Evolutionary conservation across 2,888 invertebrate species (phyloP).

Genomic region (Spatulosminthurus flaviceps): DNA sequence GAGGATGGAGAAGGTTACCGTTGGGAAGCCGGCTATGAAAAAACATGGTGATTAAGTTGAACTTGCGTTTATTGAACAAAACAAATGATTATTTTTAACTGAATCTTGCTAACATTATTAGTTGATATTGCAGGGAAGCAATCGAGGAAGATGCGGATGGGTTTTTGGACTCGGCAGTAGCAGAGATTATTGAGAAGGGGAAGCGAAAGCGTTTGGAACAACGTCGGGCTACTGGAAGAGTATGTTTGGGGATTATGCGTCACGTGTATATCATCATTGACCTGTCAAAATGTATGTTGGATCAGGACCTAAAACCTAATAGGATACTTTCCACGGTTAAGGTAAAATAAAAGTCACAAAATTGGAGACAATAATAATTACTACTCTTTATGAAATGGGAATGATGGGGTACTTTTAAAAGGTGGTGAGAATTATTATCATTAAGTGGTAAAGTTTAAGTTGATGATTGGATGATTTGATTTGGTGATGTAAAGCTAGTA

Average conservation of each 20-base stretch:
- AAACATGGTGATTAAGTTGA: slow-evolving; percentile 77
- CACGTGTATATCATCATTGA: slow-evolving; percentile 92
- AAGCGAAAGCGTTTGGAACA: slow-evolving; percentile 80
- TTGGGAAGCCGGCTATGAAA: slow-evolving; percentile 95
- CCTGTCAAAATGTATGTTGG: slow-evolving; percentile 92
- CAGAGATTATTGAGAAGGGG: slow-evolving; percentile 89
- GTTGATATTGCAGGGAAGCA: slow-evolving; percentile 77
- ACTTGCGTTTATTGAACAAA: not conserved
- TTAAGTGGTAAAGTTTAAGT: too few species aligned
- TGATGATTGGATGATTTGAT: too few species aligned
- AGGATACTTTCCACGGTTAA: slow-evolving; percentile 86
- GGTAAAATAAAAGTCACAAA: too few species aligned
- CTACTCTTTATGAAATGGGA: too few species aligned
- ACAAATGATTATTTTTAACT: not conserved
- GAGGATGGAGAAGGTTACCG: slow-evolving; percentile 90
- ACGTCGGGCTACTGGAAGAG: slow-evolving; percentile 73
- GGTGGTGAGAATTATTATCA: too few species aligned
- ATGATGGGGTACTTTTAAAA: too few species aligned
- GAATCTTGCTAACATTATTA: not conserved
- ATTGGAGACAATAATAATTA: too few species aligned
- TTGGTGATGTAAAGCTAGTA: too few species aligned
- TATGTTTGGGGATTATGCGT: slow-evolving; percentile 97
- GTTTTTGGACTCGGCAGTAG: slow-evolving; percentile 86
- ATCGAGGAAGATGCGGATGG: slow-evolving; percentile 97
- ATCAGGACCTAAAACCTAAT: slow-evolving; percentile 94